Evolutionary conservation across 2,888 invertebrate species (phyloP).

Genomic region (Phoenoteleia sp.): DNA sequence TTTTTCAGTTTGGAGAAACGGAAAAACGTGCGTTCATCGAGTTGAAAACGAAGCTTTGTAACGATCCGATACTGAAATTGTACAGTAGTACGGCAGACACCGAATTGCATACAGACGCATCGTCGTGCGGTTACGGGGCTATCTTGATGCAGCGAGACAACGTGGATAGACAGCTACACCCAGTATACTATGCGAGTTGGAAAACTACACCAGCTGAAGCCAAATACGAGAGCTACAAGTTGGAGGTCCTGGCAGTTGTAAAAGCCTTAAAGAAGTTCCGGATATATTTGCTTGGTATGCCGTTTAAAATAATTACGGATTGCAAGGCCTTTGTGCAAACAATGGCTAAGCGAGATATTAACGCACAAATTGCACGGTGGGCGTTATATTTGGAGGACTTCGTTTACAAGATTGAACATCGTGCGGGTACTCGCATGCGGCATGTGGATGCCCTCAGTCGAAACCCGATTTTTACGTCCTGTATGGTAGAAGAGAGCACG

Average conservation of each 20-base stretch:
- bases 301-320: not conserved
- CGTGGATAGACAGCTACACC: slow-evolving; percentile 1
- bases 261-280: not conserved
- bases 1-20: slow-evolving; percentile 58
- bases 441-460: slow-evolving; percentile 14
- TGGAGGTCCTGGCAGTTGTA: not conserved
- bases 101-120: no score
- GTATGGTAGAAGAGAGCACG: not conserved
- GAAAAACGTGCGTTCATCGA: slow-evolving; percentile 34
- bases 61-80: no score
- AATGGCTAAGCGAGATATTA: not conserved
- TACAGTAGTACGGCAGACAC: not conserved
- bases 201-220: slow-evolving; percentile 16
- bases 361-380: not conserved
- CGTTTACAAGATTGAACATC: not conserved
- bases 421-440: not conserved
- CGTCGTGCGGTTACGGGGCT: slow-evolving; percentile 1
- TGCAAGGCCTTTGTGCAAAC: not conserved
- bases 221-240: no score
- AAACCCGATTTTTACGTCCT: not conserved
- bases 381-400: not conserved
- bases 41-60: slow-evolving; percentile 53
- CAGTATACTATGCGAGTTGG: slow-evolving; percentile 11
- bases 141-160: slow-evolving; percentile 10
- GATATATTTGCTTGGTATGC: not conserved